Evolutionary conservation across 2,888 invertebrate species (phyloP), one percentile per base, ranked within the genome.

Genomic region (Charanyca ferruginea): DNA sequence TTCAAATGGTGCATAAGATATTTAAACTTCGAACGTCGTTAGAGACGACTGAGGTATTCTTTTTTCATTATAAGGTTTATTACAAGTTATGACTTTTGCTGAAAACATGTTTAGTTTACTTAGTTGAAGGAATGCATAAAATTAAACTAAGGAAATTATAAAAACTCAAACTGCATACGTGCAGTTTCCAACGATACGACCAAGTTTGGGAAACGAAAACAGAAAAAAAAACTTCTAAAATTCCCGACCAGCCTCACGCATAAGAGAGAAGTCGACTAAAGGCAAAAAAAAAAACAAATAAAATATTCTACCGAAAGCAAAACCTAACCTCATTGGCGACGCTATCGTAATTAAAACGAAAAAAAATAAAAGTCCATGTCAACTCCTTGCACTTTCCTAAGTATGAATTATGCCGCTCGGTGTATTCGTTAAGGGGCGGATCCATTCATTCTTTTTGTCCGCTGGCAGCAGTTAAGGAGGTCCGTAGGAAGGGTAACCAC

Each of bases 401-500:
- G 94, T 95, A 95, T 94, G 93, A 95, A 95, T 95, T 95, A 95
- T 95, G 93, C 94, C 94, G 95, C 90, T 94, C 95, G 95, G 95
- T 95, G 94, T 95, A 94, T 94, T 95, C 95, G 95, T 93, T 94
- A 94, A 93, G 95, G 94, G 95, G 95, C 94, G 94, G 94, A 94
- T 95, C 94, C 90, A 95, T 95, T 95, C 95, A 95, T 95, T 95
- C 95, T 95, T 95, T 95, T 95, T 95, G 95, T 94, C 94, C 95
- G 94, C 90, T 90, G 85, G 85, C 86, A 91, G 90, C 94, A 93
- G 93, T 94, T 94, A 95, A 94, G 95, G 95, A 94, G 94, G 93
- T 92, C 92, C 91, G 89, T 87, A 84, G 90, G 85, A 86, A 87
- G 85, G 74, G 81, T 74, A 89, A 84, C 79, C 77, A 74, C 83